These are phyloP conservation scores for Hafferia zeledoni DNA, from an alignment of 2,797 vertebrate genomes.

Conservation along the genomic window DNA sequence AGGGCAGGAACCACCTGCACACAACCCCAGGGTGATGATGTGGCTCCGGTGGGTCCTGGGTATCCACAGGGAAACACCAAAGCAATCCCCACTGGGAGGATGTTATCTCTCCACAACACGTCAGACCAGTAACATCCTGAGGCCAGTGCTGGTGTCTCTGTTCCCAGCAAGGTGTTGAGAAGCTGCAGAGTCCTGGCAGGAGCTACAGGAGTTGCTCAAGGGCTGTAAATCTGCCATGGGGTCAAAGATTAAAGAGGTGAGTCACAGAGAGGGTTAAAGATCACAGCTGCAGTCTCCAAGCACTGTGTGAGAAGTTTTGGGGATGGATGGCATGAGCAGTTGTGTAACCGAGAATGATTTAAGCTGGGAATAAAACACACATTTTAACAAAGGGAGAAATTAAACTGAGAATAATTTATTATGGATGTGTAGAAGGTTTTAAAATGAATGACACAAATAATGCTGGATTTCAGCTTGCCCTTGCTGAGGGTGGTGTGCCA, in stretches of 20 bases:
- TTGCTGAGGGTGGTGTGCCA: not conserved
- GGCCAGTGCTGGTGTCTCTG: not conserved
- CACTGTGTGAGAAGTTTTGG: not conserved
- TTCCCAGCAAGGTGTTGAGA: not conserved
- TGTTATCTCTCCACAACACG: not conserved
- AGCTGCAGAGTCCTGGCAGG: not conserved
- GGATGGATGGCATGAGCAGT: not conserved
- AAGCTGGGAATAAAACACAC: not conserved
- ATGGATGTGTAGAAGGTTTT: fast-evolving
- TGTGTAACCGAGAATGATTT: not conserved
- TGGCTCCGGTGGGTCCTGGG: fast-evolving
- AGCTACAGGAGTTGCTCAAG: not conserved
- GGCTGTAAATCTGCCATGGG: not conserved
- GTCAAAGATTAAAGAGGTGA: not conserved
- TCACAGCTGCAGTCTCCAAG: not conserved
- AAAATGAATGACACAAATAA: not conserved
- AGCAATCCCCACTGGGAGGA: not conserved
- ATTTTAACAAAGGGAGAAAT: not conserved
- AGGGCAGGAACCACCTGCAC: not conserved
- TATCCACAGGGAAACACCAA: not conserved
- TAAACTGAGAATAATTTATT: not conserved
- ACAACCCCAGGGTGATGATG: fast-evolving
- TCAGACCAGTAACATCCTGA: not conserved
- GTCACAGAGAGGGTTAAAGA: not conserved
- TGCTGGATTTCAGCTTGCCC: not conserved